Base-by-base conservation (phyloP, 1,140 invertebrate genomes). In the Musca domestica region DNA sequence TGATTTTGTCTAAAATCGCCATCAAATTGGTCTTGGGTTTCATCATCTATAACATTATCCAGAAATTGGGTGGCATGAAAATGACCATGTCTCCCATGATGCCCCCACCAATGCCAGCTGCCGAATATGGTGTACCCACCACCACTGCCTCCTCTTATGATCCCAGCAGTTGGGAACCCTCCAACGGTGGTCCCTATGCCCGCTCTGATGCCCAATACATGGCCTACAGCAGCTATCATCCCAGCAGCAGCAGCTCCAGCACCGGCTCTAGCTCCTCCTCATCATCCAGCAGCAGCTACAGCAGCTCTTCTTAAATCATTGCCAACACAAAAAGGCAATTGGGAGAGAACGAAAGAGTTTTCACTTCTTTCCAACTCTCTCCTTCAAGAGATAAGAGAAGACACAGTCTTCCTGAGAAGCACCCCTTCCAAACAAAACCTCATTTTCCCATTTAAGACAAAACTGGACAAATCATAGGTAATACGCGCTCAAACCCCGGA, bases 1-100 rank as follows among this genome's bases (percentile, higher is more conserved):
- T 93, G 17, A 86, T 94, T 41, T 85, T 93, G 70, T 93, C 91
- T 71, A 94, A 94, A 81, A 83, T 93, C 49, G 91, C 92, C 64
- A 88, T 94, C 72, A 82, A 90, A 3, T 81, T 93, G 58, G 92
- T 94, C 41, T 84, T 92, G 51, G 91, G 90, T 67, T 93, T 94
- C 84, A 84, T 93, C 19, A 87, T 90, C 61, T 85, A 91, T 74
- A 91, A 92, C 71, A 83, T 93, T 69, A 83, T 91, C 49, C 92
- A 93, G 82, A 87, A 87, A 82, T 81, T 85, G 83, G 81, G 81
- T 58, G 90, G 87, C 74, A 90, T 92, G 88, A 85, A 89, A 63
- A 92, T 92, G 89, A 87, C 89, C 78, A 86, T 87, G 79, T 84
- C 86, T 68, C 83, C 86, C 54, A 86, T 86, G 51, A 85, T 87